These are phyloP conservation scores for Atethmia centrago DNA, from an alignment of 2,888 invertebrate genomes.

Conservation along the genomic window DNA sequence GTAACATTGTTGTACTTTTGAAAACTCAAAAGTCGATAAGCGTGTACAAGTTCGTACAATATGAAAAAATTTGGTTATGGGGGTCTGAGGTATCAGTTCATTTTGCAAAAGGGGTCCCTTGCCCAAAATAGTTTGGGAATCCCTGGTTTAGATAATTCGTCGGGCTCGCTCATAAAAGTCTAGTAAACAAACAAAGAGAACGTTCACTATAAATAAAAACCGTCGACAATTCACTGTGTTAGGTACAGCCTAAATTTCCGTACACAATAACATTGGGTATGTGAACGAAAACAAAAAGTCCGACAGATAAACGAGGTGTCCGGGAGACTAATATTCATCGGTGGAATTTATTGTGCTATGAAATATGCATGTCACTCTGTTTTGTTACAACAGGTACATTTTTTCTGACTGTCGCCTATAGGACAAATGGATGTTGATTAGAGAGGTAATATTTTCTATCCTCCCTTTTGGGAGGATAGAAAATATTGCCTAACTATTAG, in stretches of 20 bases:
- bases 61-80: no score
- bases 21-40: no score
- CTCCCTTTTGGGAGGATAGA: no score
- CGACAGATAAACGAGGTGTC: constrained; percentile 41
- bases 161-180: background rate
- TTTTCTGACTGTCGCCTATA: constrained; percentile 10
- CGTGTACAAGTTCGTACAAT: no score
- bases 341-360: constrained; percentile 30
- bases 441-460: no score
- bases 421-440: constrained; percentile 5
- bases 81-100: no score
- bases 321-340: constrained; percentile 46
- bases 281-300: constrained; percentile 43
- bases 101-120: no score
- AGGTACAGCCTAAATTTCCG: constrained; percentile 10
- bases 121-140: no score
- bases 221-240: constrained; percentile 26
- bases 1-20: no score
- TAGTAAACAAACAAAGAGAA: constrained; percentile 8
- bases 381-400: constrained; percentile 6
- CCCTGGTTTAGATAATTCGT: background rate
- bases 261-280: constrained; percentile 36
- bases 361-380: constrained; percentile 46
- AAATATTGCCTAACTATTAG: no score
- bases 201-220: constrained; percentile 14